phyloP scores from a whole-genome alignment of 2,888 invertebrate species.

The Acheta domesticus region DNA sequence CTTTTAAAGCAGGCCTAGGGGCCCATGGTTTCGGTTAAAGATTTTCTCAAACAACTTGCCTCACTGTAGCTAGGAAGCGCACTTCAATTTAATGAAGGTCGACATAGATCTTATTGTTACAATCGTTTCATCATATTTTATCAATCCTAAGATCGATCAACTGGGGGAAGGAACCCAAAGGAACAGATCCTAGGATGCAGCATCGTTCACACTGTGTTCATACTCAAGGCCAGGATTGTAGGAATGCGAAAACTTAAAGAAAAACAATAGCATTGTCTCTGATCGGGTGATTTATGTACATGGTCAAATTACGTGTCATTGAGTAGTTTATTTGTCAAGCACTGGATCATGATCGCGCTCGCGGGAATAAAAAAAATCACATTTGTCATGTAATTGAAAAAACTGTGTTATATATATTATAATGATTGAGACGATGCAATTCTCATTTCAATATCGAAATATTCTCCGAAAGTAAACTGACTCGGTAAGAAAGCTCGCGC shows the following conservation, averaged over 20 bases:
- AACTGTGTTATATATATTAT: background rate
- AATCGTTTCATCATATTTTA: too few relatives aligned
- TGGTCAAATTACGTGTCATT: constrained; percentile 18
- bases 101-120: too few relatives aligned
- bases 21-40: too few relatives aligned
- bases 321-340: background rate
- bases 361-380: background rate
- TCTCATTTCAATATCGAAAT: background rate
- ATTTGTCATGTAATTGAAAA: background rate
- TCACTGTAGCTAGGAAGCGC: too few relatives aligned
- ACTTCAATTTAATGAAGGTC: too few relatives aligned
- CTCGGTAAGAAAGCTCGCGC: background rate
- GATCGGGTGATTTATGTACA: constrained; percentile 4
- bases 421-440: constrained; percentile 18
- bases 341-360: background rate
- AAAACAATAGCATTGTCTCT: background rate
- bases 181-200: too few relatives aligned
- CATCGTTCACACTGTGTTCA: too few relatives aligned
- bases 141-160: too few relatives aligned
- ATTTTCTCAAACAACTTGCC: too few relatives aligned
- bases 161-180: too few relatives aligned
- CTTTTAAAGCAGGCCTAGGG: background rate
- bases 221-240: too few relatives aligned
- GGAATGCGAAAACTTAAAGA: too few relatives aligned
- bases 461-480: background rate